phyloP scores from a whole-genome alignment of 2,113 vertebrate genomes.

The Gnathonemus echidnorhynchus region DNA sequence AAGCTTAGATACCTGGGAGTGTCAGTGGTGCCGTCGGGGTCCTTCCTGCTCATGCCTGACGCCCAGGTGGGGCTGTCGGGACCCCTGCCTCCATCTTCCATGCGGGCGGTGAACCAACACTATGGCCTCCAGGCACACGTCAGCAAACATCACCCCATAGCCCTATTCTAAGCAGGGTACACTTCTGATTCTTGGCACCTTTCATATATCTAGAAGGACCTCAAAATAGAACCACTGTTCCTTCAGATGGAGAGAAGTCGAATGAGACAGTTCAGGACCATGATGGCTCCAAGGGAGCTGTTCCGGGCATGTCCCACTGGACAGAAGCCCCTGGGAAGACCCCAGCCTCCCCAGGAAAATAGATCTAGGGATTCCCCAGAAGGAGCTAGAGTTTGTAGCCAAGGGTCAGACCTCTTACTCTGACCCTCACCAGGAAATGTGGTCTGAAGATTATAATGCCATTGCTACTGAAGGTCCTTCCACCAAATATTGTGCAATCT shows the following conservation, averaged over 20 bases:
- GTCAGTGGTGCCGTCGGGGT: neutral
- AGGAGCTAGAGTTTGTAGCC: neutral
- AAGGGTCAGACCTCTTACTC: neutral
- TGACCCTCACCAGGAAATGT: neutral
- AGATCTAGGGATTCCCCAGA: neutral
- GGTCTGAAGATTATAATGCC: neutral
- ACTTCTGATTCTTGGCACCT: neutral
- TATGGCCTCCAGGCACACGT: neutral
- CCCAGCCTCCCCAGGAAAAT: neutral
- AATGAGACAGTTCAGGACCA: neutral
- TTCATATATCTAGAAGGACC: neutral
- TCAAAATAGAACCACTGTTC: neutral
- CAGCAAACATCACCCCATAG: neutral
- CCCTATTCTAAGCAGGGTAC: neutral
- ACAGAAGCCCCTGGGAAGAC: neutral
- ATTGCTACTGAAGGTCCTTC: neutral
- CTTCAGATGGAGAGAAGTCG: neutral
- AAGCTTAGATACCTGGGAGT: neutral
- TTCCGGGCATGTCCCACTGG: neutral
- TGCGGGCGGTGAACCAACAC: neutral
- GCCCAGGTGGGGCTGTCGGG: neutral
- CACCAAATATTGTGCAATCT: neutral
- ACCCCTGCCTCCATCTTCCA: neutral
- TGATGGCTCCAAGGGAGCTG: neutral
- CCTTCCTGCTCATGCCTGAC: neutral